These are phyloP conservation scores for Emydura subglobosa DNA, from an alignment of 2,113 vertebrate genomes.

Conservation along the genomic window DNA sequence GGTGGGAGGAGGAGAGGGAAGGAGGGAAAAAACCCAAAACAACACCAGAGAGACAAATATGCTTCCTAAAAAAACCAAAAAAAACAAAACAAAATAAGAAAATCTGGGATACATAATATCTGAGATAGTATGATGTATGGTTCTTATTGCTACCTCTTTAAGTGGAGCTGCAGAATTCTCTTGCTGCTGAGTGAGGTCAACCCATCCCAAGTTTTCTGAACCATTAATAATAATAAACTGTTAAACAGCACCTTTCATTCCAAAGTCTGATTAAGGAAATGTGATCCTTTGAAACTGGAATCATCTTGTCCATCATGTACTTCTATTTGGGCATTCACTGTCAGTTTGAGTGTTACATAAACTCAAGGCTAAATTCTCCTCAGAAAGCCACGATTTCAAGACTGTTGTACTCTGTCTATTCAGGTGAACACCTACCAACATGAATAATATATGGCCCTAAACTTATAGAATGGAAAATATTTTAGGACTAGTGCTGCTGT, in stretches of 20 bases:
- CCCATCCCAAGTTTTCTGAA: background rate
- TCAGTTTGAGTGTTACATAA: fast-evolving
- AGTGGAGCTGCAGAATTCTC: background rate
- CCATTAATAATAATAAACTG: background rate
- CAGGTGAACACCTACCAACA: background rate
- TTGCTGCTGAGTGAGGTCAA: background rate
- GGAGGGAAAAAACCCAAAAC: no score
- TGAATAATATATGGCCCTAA: fast-evolving
- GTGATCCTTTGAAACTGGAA: fast-evolving
- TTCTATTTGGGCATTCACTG: background rate
- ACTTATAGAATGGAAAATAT: background rate
- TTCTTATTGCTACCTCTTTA: fast-evolving
- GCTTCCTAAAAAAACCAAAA: no score
- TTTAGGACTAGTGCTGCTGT: background rate
- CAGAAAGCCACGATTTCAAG: fast-evolving
- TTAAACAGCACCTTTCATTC: background rate
- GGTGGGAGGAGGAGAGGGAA: no score
- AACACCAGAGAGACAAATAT: no score
- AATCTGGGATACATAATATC: no score
- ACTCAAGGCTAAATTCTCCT: background rate
- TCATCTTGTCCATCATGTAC: no score
- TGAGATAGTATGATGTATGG: fast-evolving
- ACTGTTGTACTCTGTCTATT: background rate
- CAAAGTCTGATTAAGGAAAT: background rate
- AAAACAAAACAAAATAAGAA: no score